Evolutionary conservation across 2,888 invertebrate species (phyloP).

Genomic region (Mechanitis mazaeus): DNA sequence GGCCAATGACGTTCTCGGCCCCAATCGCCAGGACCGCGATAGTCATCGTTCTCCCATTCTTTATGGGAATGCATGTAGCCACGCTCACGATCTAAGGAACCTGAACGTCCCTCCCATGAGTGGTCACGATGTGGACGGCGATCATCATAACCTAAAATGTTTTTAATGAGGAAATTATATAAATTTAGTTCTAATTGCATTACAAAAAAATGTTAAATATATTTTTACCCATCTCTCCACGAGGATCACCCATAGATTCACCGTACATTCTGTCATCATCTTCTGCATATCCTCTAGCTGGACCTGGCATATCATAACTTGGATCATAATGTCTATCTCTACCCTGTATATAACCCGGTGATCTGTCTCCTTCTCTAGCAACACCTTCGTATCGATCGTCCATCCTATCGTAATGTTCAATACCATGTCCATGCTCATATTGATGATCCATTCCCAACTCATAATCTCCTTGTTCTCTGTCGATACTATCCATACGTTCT

Average conservation of each 20-base stretch:
- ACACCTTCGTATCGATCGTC: conserved; percentile 67
- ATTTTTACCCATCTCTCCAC: conserved; percentile 57
- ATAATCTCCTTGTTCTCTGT: conserved; percentile 70
- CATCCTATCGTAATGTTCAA: conserved; percentile 71
- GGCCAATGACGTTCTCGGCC: conserved; percentile 70
- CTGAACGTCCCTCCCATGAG: conserved; percentile 75
- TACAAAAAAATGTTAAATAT: background rate
- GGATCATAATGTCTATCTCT: conserved; percentile 70
- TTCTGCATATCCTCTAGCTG: conserved; percentile 69
- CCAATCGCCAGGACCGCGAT: conserved; percentile 72
- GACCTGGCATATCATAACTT: conserved; percentile 65
- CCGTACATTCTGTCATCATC: conserved; percentile 75
- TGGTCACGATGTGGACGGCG: conserved; percentile 71
- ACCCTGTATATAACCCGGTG: conserved; percentile 62
- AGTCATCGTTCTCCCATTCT: conserved; percentile 75
- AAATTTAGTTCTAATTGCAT: background rate
- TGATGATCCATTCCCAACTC: conserved; percentile 63
- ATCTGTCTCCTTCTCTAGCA: conserved; percentile 65
- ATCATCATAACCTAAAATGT: conserved; percentile 64
- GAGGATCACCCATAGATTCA: conserved; percentile 64
- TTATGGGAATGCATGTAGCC: conserved; percentile 69
- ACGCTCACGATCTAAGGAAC: conserved; percentile 67
- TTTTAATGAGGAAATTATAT: background rate
- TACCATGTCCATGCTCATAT: conserved; percentile 66
- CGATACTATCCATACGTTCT: conserved; percentile 66